phyloP scores from a whole-genome alignment of 1,140 invertebrate genomes.

The Bombus waltoni region DNA sequence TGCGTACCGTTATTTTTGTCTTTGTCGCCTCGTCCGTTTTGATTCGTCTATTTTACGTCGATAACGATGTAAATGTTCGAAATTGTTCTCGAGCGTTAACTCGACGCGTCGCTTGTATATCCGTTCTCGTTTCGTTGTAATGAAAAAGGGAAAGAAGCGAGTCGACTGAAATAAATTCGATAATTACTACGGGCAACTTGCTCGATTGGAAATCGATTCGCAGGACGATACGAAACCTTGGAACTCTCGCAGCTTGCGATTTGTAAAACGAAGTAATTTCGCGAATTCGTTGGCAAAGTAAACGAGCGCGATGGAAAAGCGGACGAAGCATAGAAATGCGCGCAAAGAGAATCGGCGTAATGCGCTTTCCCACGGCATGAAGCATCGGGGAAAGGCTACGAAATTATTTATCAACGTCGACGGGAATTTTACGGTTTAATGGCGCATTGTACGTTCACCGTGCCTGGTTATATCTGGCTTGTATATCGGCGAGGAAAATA shows the following conservation, averaged over 20 bases:
- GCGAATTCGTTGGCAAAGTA: neutral
- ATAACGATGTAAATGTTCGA: too few relatives aligned
- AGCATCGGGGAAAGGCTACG: constrained; percentile 16
- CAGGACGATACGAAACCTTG: neutral
- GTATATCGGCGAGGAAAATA: constrained; percentile 35
- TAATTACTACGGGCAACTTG: neutral
- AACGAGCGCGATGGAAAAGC: neutral
- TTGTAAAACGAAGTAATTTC: neutral
- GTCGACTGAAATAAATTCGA: neutral
- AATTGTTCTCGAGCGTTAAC: too few relatives aligned
- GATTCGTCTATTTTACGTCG: too few relatives aligned
- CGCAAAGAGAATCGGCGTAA: neutral
- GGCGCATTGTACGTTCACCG: constrained; percentile 25
- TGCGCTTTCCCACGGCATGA: constrained; percentile 22
- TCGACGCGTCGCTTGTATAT: too few relatives aligned
- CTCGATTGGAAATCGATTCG: neutral
- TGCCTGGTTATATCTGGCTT: constrained; percentile 6
- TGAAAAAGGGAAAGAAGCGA: too few relatives aligned
- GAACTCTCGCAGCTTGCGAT: too few relatives aligned
- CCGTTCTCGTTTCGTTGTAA: too few relatives aligned
- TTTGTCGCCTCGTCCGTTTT: too few relatives aligned
- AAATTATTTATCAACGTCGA: constrained; percentile 41
- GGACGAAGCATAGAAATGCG: neutral
- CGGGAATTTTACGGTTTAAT: constrained; percentile 35
- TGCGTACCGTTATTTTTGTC: too few relatives aligned